These are phyloP conservation scores for Drosophila virilis DNA, from an alignment of 1,140 invertebrate species.

Conservation along the genomic window DNA sequence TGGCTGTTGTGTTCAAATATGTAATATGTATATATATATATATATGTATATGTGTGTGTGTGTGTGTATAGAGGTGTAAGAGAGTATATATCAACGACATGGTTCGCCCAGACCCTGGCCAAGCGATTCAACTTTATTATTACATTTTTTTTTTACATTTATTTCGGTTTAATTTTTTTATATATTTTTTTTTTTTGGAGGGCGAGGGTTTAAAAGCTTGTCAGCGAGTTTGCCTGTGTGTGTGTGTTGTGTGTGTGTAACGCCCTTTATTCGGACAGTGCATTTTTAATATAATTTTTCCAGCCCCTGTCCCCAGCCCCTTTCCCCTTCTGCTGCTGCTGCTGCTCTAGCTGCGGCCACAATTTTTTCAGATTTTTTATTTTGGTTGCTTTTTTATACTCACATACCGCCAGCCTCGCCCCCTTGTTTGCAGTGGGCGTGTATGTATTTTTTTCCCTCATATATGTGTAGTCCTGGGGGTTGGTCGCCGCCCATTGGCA, in stretches of 20 bases:
- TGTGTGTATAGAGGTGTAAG: constrained; percentile 1
- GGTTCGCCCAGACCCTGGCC: constrained; percentile 12
- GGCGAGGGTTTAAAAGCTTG: constrained; percentile 48
- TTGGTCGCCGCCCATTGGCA: constrained; percentile 75
- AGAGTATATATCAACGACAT: constrained; percentile 57
- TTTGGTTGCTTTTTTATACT: constrained; percentile 23
- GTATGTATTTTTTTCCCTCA: constrained; percentile 40
- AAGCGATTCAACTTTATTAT: constrained; percentile 69
- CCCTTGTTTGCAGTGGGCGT: constrained; percentile 76
- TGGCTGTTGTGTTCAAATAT: constrained; percentile 61
- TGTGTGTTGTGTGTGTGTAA: constrained; percentile 47
- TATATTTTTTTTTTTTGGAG: constrained; percentile 28
- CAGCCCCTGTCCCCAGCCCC: constrained; percentile 24
- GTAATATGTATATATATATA: constrained; percentile 42
- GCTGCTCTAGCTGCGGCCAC: constrained; percentile 40
- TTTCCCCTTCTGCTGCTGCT: constrained; percentile 1
- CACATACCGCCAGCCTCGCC: constrained; percentile 7
- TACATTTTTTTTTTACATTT: constrained; percentile 50
- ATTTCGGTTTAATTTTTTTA: constrained; percentile 14
- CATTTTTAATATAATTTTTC: constrained; percentile 82
- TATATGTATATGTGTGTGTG: background rate
- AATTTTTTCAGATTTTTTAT: constrained; percentile 57
- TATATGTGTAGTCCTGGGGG: constrained; percentile 60
- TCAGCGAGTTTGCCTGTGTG: constrained; percentile 32
- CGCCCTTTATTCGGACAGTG: constrained; percentile 79